phyloP scores from a whole-genome alignment of 2,797 vertebrate genomes.

The Galago senegalensis region DNA sequence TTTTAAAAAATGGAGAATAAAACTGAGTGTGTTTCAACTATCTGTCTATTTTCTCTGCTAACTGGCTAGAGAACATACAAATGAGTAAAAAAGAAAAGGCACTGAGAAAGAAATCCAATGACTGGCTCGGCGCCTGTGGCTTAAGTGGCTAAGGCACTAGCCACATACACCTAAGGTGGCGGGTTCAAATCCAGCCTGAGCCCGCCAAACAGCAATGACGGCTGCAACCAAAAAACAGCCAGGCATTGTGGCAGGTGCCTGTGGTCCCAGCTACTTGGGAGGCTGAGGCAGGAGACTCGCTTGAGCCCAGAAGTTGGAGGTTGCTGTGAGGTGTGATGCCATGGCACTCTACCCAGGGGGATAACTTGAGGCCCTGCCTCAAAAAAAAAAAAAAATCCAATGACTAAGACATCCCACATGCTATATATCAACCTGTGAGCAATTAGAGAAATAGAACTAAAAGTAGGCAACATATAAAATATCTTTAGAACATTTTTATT shows the following conservation, averaged over 20 bases:
- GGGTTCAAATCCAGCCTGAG: too few species aligned
- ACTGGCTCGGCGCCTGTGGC: not conserved
- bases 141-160: too few species aligned
- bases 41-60: not conserved
- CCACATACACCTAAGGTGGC: too few species aligned
- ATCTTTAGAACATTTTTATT: slow-evolving; percentile 24
- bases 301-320: too few species aligned
- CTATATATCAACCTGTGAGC: slow-evolving; percentile 8
- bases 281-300: too few species aligned
- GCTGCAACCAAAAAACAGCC: too few species aligned
- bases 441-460: not conserved
- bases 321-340: too few species aligned
- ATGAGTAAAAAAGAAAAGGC: not conserved
- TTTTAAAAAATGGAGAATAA: not conserved
- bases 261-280: too few species aligned
- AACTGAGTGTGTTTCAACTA: slow-evolving; percentile 33
- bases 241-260: too few species aligned
- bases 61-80: not conserved
- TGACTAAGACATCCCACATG: not conserved
- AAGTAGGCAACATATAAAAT: slow-evolving; percentile 19
- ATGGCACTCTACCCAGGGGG: too few species aligned
- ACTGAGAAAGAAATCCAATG: not conserved
- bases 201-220: too few species aligned
- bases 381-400: not conserved
- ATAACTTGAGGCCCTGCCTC: too few species aligned